Percentiles rank a stretch among this genome's conserved stretches.
Conservation (phyloP, 2,113 vertebrate species). For the Phalacrocorax aristotelis region DNA sequence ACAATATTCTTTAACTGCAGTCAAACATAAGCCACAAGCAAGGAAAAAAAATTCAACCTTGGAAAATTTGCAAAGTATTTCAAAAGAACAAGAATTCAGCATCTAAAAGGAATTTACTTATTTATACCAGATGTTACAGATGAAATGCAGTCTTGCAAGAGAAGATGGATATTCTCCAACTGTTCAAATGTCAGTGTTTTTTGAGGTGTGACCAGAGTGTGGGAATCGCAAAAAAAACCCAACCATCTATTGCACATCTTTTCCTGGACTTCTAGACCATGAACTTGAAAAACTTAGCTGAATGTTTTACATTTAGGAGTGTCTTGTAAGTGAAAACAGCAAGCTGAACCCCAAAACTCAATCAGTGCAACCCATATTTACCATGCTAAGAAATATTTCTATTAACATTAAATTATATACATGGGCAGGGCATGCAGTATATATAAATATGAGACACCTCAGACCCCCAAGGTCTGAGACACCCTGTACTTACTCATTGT, state of each 20-base stretch:
- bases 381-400: not conserved
- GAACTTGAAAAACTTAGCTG: not conserved
- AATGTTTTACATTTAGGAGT: not conserved
- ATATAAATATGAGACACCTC: not conserved
- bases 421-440: not conserved
- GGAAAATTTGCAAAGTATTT: constrained; percentile 11
- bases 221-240: not conserved
- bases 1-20: not conserved
- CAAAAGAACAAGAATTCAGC: not conserved
- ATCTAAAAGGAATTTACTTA: constrained; percentile 19
- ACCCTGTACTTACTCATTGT: not conserved
- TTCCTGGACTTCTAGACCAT: not conserved
- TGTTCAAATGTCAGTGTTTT: not conserved
- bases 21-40: not conserved
- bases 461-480: rapidly evolving
- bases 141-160: not conserved
- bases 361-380: not conserved
- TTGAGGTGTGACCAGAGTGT: not conserved
- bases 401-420: not conserved
- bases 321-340: not conserved
- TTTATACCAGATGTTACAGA: constrained; percentile 35
- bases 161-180: not conserved
- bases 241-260: not conserved
- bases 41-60: not conserved
- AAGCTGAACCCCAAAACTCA: not conserved